Evolutionary conservation across 2,888 invertebrate genomes (phyloP).

Genomic region (Epistrophe eligans): DNA sequence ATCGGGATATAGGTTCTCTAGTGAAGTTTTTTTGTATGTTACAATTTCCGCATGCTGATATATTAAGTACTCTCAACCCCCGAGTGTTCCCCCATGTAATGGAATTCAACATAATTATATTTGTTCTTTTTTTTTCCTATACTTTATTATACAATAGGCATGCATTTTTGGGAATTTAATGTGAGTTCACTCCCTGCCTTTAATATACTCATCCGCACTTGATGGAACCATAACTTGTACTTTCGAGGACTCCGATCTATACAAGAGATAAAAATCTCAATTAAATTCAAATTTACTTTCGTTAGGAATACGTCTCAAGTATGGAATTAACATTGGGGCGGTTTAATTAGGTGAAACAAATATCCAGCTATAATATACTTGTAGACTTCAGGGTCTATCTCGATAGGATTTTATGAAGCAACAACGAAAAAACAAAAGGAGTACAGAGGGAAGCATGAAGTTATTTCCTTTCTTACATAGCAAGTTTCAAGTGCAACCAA

Average conservation of each 20-base stretch:
- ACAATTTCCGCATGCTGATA: conserved; percentile 18
- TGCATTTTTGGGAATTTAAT: conserved; percentile 10
- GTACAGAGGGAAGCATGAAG: background rate
- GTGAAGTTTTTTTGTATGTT: background rate
- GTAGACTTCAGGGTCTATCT: conserved; percentile 15
- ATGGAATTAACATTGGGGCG: conserved; percentile 60
- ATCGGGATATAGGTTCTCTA: no score
- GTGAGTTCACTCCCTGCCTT: background rate
- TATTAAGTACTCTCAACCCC: background rate
- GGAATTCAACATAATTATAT: background rate
- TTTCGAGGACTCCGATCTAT: conserved; percentile 50
- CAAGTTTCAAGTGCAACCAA: conserved; percentile 51
- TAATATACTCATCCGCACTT: background rate
- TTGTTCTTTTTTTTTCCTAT: background rate
- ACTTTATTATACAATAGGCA: background rate
- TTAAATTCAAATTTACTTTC: conserved; percentile 59
- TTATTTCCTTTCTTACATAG: background rate
- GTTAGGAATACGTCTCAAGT: conserved; percentile 67
- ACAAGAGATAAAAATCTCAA: conserved; percentile 59
- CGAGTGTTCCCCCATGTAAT: background rate
- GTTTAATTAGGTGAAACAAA: conserved; percentile 69
- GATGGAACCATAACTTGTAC: conserved; percentile 46
- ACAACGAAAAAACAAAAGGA: conserved; percentile 5
- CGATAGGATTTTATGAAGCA: background rate
- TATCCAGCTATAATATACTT: conserved; percentile 35